A percentile compares a stretch with the other conserved stretches of the same genome.
phyloP scores from a whole-genome alignment of 1,140 invertebrate genomes.

The Drosophila oshimai region DNA sequence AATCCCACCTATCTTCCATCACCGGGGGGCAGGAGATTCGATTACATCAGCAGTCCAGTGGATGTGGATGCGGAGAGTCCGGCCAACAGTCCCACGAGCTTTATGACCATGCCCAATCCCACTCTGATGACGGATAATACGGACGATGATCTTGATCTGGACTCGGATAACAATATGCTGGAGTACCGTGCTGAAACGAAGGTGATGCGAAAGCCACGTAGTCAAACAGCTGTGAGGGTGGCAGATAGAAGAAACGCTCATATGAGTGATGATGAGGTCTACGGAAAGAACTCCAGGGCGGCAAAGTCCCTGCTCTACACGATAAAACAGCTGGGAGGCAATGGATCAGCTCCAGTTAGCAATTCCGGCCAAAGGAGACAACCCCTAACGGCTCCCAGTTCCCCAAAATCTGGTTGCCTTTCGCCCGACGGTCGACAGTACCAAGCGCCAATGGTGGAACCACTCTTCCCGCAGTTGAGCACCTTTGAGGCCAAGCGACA shows the following conservation, averaged over 20 bases:
- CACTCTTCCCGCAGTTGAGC: slow-evolving; percentile 70
- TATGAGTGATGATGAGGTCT: slow-evolving; percentile 76
- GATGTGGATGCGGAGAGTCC: slow-evolving; percentile 54
- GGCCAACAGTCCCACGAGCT: slow-evolving; percentile 65
- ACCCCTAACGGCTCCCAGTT: slow-evolving; percentile 39
- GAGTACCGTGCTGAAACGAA: slow-evolving; percentile 86
- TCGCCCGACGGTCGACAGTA: slow-evolving; percentile 75
- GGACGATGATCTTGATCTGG: slow-evolving; percentile 75
- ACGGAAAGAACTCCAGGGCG: slow-evolving; percentile 68
- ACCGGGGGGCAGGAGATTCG: slow-evolving; percentile 2
- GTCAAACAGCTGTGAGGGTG: slow-evolving; percentile 84
- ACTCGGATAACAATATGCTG: slow-evolving; percentile 75
- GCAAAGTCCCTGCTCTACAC: slow-evolving; percentile 70
- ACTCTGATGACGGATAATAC: slow-evolving; percentile 66
- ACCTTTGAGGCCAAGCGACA: slow-evolving; percentile 64
- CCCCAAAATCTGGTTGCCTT: slow-evolving; percentile 57
- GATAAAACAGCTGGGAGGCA: slow-evolving; percentile 68
- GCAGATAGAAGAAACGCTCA: slow-evolving; percentile 55
- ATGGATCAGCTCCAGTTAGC: background rate
- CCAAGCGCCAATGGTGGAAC: slow-evolving; percentile 74
- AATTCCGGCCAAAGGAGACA: background rate
- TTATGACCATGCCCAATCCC: slow-evolving; percentile 46
- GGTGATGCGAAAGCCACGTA: slow-evolving; percentile 86
- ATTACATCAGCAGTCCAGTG: slow-evolving; percentile 55
- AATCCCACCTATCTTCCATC: slow-evolving; percentile 64